Base-by-base conservation (phyloP, 2,888 invertebrate genomes). In the Oligia strigilis region DNA sequence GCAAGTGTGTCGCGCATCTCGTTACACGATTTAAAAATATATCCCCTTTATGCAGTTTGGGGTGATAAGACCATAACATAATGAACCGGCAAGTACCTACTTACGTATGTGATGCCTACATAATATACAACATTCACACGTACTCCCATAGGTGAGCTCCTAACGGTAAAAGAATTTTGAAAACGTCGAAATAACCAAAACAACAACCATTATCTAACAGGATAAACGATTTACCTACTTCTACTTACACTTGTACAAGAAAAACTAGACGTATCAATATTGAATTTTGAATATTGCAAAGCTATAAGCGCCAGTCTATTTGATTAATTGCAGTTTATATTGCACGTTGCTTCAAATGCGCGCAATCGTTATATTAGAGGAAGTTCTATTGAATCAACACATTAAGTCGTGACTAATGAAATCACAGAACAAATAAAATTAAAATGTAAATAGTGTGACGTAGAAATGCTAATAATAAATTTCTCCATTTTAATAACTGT, bases 401-500 rank as follows among this genome's bases (percentile, higher is more conserved):
- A 95, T 94, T 94, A 94, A 93, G 91, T 93, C 94, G 95, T 96
- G 95, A 95, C 96, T 96, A 97, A 97, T 97, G 95, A 94, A 96
- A 96, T 96, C 96, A 96, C 96, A 96, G 96, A 96, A 95, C 96
- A 96, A 96, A 97, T 97, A 96, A 97, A 97, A 96, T 97, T 96
- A 95, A 96, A 97, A 97, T 96, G 96, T 96, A 96, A 97, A 96
- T 96, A 96, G 95, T 95, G 94, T 93, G 95, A 95, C 95, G 94
- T 92, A 92, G 95, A 95, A 96, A 96, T 95, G 96, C 95, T 97
- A 97, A 97, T 97, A 97, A 97, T 97, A 97, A 96, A 96, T 97
- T 96, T 97, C 96, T 95, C 96, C 97, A 97, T 97, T 97, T 97
- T 97, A 97, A 97, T 97, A 97, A 97, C 97, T 96, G 96, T 96